Conservation (phyloP, 2,888 invertebrate species). For the Ptycholaimellus sp. region DNA sequence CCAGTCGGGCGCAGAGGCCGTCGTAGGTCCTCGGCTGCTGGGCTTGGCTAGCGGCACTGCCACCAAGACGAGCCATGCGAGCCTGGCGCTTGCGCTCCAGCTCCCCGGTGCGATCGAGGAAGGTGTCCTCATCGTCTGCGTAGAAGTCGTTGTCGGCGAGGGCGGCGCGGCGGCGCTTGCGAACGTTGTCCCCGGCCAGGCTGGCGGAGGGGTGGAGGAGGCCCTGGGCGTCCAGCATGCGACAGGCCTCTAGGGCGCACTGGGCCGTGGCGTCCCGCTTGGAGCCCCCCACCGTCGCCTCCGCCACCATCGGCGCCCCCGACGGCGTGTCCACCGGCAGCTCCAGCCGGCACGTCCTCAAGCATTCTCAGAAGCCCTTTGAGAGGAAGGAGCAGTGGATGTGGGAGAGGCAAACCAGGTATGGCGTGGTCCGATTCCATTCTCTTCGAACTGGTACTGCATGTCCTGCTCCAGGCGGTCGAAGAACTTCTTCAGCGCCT, state of each 20-base stretch:
- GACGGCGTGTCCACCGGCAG: constrained; percentile 53
- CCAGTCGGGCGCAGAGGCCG: background rate
- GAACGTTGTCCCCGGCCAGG: no score
- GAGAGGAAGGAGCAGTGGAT: background rate
- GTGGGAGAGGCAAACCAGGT: constrained; percentile 27
- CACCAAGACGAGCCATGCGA: constrained; percentile 38
- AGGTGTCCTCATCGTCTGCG: constrained; percentile 81
- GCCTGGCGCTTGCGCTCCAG: constrained; percentile 59
- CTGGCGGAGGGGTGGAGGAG: no score
- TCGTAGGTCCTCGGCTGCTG: no score
- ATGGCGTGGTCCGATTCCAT: constrained; percentile 59
- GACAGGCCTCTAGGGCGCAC: constrained; percentile 79
- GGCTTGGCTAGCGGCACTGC: no score
- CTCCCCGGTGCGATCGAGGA: constrained; percentile 73
- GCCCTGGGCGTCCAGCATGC: constrained; percentile 62
- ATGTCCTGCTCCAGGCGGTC: constrained; percentile 53
- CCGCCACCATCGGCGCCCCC: constrained; percentile 45
- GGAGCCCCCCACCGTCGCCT: constrained; percentile 62
- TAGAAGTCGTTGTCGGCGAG: constrained; percentile 50
- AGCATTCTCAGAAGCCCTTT: constrained; percentile 8
- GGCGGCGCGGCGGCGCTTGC: no score
- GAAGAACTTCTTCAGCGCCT: constrained; percentile 70
- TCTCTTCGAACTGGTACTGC: constrained; percentile 55
- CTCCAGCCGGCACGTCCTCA: constrained; percentile 13
- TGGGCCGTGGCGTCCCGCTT: constrained; percentile 78